Conservation (phyloP, 2,797 vertebrate genomes). For the Bradypus variegatus region DNA sequence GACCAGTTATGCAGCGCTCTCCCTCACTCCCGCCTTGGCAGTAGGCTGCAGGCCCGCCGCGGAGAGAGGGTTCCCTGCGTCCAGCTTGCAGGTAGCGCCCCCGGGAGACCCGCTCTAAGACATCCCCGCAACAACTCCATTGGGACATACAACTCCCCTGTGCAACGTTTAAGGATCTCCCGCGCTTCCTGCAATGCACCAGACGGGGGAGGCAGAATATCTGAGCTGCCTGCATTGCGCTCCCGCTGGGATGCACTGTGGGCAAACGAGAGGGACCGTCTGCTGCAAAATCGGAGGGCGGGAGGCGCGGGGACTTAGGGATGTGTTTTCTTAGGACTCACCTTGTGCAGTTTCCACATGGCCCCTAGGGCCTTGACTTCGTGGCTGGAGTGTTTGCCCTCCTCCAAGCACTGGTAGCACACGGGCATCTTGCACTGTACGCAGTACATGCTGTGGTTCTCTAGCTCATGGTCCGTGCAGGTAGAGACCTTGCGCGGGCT, state of each 20-base stretch:
- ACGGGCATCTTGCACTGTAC: slow-evolving; percentile 95
- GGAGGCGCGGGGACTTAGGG: neutral
- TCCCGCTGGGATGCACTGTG: slow-evolving; percentile 35
- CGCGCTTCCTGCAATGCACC: slow-evolving; percentile 61
- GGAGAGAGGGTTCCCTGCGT: neutral
- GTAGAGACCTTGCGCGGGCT: slow-evolving; percentile 95
- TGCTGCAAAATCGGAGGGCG: neutral
- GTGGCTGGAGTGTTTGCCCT: slow-evolving; percentile 93
- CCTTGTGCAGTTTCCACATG: slow-evolving; percentile 99
- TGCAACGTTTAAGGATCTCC: neutral
- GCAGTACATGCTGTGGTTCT: slow-evolving; percentile 99
- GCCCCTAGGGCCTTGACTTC: slow-evolving; percentile 97
- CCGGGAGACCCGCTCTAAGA: neutral
- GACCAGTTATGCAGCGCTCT: neutral
- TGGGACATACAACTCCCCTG: neutral
- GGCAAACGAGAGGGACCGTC: neutral
- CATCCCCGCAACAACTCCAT: neutral
- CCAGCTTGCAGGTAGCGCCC: neutral
- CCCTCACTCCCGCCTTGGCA: neutral
- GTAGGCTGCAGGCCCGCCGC: neutral
- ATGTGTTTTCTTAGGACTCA: slow-evolving; percentile 68
- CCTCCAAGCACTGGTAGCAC: slow-evolving; percentile 97
- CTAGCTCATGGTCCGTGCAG: slow-evolving; percentile 97
- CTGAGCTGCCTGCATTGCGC: slow-evolving; percentile 45
- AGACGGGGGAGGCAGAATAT: slow-evolving; percentile 28